Evolutionary conservation across 2,797 vertebrate genomes (phyloP), one percentile per base, ranked within the genome.

Genomic region (Hypotaenidia philippensis): DNA sequence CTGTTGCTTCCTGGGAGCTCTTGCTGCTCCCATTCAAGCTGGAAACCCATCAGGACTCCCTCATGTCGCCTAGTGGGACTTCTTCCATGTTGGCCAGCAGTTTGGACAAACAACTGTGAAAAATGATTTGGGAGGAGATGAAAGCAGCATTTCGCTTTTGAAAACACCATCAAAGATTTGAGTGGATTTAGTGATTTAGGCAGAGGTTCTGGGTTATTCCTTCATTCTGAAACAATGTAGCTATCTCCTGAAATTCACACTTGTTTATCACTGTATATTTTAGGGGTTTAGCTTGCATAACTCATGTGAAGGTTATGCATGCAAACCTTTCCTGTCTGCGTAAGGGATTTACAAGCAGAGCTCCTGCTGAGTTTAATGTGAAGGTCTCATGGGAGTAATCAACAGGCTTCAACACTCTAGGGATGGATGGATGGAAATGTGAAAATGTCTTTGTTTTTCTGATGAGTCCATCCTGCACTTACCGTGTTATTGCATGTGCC

Each of bases 181-280:
- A 82, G 38, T 70, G 63, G 74, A 25, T 91, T 94, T 95, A 87
- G 66, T 64, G 83, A 34, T 83, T 94, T 94, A 85, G 77, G 70
- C 56, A 65, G 88, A 82, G 60, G 41, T 74, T 89, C n/a, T 87
- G 80, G 38, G n/a, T 77, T 91, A 50, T 79, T 94, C 69, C 74
- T 93, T 94, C 60, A 31, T 90, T 91, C 49, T 89, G 80, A 89
- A 95, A 81, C 77, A 86, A 72, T 82, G 70, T 72, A 69, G 41
- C 66, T 76, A 41, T 79, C 63, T 91, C 27, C 89, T 70, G 66
- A 87, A 88, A 82, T 70, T 86, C 66, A 65, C 79, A 45, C 64
- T 87, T 93, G 45, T 94, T 91, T 93, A 70, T 91, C 44, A 45
- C 66, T 83, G 36, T 82, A 17, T 79, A 41, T 70, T 88, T 94